A percentile compares a stretch with the other conserved stretches of the same genome.
Evolutionary conservation across 2,888 invertebrate species (phyloP).

Genomic region (Pachydiplax longipennis): DNA sequence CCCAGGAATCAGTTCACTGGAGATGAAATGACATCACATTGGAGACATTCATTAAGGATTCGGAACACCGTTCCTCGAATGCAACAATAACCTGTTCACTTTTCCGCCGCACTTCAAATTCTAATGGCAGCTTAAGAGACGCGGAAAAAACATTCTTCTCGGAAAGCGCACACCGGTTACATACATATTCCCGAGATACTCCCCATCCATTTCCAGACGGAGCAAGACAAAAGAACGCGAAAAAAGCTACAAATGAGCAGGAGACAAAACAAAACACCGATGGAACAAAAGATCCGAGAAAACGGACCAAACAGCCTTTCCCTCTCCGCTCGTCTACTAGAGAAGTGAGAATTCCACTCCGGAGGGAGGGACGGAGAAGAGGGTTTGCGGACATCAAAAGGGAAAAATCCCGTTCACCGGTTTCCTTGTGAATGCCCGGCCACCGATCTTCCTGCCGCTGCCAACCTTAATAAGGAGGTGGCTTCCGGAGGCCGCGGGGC

Average conservation of each 20-base stretch:
- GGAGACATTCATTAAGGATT: neutral
- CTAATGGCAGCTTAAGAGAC: neutral
- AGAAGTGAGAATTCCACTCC: neutral
- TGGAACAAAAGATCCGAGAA: neutral
- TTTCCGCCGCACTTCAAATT: neutral
- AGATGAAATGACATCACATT: neutral
- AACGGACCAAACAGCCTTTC: neutral
- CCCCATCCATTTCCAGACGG: neutral
- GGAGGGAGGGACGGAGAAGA: neutral
- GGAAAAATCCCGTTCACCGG: slow-evolving; percentile 23
- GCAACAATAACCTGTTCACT: neutral
- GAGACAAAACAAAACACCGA: neutral
- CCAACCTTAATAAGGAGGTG: slow-evolving; percentile 29
- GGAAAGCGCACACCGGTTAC: neutral
- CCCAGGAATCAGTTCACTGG: neutral
- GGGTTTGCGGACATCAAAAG: neutral
- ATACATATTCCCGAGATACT: neutral
- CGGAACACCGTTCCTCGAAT: neutral
- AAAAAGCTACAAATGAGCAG: neutral
- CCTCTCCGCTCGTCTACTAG: neutral
- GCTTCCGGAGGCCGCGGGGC: neutral
- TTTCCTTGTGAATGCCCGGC: slow-evolving; percentile 2
- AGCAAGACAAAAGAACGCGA: neutral
- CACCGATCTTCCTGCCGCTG: slow-evolving; percentile 30
- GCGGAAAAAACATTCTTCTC: neutral